Percentiles rank a stretch among this genome's conserved stretches.
These are phyloP conservation scores for Eurypyga helias DNA, from an alignment of 2,113 vertebrate genomes.

Conservation along the genomic window DNA sequence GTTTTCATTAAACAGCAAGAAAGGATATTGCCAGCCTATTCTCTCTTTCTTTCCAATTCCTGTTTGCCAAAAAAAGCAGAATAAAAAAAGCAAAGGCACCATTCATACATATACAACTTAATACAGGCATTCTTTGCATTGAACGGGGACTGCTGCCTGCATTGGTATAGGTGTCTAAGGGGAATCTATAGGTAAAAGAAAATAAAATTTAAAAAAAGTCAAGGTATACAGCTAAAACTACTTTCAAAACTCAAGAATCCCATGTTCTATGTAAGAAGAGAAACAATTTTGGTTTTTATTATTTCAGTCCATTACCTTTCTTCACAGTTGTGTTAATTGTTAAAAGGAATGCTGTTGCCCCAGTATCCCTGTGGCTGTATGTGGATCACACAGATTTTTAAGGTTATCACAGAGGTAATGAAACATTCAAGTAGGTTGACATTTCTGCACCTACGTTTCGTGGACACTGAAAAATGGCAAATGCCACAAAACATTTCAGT, in stretches of 20 bases:
- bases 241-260: background rate
- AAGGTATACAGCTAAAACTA: background rate
- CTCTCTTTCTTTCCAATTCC: background rate
- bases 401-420: background rate
- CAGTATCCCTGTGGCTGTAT: background rate
- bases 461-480: background rate
- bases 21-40: background rate
- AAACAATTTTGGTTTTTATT: background rate
- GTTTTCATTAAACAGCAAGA: background rate
- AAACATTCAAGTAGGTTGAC: background rate
- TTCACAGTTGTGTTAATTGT: background rate
- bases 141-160: background rate
- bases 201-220: background rate
- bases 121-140: background rate
- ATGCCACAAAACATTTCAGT: background rate
- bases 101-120: background rate
- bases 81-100: background rate
- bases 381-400: background rate
- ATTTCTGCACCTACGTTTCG: background rate
- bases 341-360: background rate
- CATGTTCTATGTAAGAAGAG: background rate
- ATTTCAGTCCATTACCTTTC: background rate
- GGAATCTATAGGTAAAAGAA: background rate
- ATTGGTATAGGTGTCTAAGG: background rate
- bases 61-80: background rate